Evolutionary conservation across 2,888 invertebrate species (phyloP), one percentile per base, ranked within the genome.

Genomic region (Hypsopygia costalis): DNA sequence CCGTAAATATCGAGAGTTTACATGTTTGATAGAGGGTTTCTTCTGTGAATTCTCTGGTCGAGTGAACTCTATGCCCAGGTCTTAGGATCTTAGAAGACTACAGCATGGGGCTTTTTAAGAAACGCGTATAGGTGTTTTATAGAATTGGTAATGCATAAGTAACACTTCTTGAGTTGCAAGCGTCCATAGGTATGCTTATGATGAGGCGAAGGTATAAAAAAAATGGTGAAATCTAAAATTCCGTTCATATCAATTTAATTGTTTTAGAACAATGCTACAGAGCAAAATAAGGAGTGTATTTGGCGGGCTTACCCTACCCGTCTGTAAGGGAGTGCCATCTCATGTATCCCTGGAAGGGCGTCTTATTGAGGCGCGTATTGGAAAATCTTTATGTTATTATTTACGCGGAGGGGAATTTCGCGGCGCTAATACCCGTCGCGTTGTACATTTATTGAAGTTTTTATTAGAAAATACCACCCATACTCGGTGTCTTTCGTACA

Each of bases 371-470:
- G 62, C 70, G 70, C 65, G 73, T 79, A 79, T 80, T 81, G 76
- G 75, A 79, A 74, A 81, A 78, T 78, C 69, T 78, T 78, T 76
- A 71, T 74, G 74, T 80, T 81, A 80, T 81, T 82, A 81, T 81
- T 77, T 77, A 76, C 70, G 69, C 70, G 58, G 62, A 57, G 55
- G 62, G 67, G 72, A 75, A 80, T 74, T 76, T 72, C 66, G 65
- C 56, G 57, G 60, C 70, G 69, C 69, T 79, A 78, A 81, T 81
- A 80, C 75, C 75, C 73, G 67, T 74, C 78, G 60, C 63, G 55
- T 55, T 69, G 69, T 78, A 74, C 69, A 73, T 75, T 69, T 72
- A 74, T 77, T 69, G 71, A 79, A 72, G 70, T 80, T 80, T 76
- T 79, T 80, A 82, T 81, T 77, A 70, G 62, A 76, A 81, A 78